Base-by-base conservation (phyloP, 2,888 invertebrate species). In the Pristionchus japonicus region DNA sequence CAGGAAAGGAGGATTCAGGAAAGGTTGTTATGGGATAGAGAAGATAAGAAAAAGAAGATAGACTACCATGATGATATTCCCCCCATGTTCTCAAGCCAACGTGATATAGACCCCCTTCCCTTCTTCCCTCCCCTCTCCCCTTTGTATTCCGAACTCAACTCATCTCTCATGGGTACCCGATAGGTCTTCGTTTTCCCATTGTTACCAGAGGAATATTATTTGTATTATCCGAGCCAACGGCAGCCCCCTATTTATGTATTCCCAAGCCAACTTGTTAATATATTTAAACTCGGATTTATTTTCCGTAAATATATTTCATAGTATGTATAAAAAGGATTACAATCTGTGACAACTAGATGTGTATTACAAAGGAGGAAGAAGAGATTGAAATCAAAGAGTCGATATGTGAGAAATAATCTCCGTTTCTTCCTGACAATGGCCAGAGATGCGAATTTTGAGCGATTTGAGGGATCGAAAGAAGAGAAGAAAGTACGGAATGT, bases 1-100 rank as follows among this genome's bases (percentile, higher is more conserved):
- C 94, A 89, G 95, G 95, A 47, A 95, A 95, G 89, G 95, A 95
- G 90, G 95, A 95, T 89, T 94, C 95, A 49, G 95, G 95, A 74
- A 92, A 92, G 88, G 93, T 93, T 13, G 93, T 94, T 74, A 90
- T 92, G 86, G 92, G 93, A 31, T 96, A 4, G 61, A 40, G 17
- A 31, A n/a, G n/a, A 52, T 34, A 67, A 2, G 11, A 17, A 31
- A 34, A 13, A 31, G 27, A 27, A 11, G 9, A 13, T 67, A 61
- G 31, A 27, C 67, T 34, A n/a, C 34, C 34, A 34, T 74, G 74
- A 74, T 74, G 74, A 74, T 40, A 40, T 74, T n/a, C n/a, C n/a
- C n/a, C n/a, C 37, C 74, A n/a, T 40, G 74, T 74, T 57, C 61
- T 84, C 47, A 40, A 23, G 23, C 57, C 84, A 82, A n/a, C 47